A percentile compares a stretch with the other conserved stretches of the same genome.
Conservation (phyloP, 2,888 invertebrate species). For the Meandrusa payeni region DNA sequence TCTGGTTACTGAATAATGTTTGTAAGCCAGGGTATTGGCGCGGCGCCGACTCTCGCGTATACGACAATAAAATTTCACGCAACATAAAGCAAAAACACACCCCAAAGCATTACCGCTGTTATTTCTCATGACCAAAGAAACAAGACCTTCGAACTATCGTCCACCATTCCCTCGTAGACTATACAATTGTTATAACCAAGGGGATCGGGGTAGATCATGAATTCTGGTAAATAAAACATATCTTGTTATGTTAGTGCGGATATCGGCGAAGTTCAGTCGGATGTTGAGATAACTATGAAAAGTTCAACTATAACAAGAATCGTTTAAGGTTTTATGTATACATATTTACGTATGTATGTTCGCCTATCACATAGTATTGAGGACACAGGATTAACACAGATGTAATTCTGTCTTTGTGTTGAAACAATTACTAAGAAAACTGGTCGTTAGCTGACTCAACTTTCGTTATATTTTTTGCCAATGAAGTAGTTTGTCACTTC, state of each 20-base stretch:
- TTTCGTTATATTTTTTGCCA: too few relatives aligned
- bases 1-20: slow-evolving; percentile 31
- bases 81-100: slow-evolving; percentile 80
- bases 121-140: slow-evolving; percentile 51
- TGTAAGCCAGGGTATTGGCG: slow-evolving; percentile 29
- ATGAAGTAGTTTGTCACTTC: too few relatives aligned
- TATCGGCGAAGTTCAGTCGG: slow-evolving; percentile 64
- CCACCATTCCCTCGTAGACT: slow-evolving; percentile 25
- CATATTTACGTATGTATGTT: slow-evolving; percentile 2
- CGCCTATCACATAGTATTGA: not conserved
- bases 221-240: slow-evolving; percentile 55
- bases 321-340: slow-evolving; percentile 32
- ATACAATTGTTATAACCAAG: slow-evolving; percentile 23
- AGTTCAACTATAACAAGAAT: slow-evolving; percentile 59
- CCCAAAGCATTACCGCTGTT: slow-evolving; percentile 68
- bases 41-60: slow-evolving; percentile 46
- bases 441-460: too few relatives aligned
- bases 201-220: slow-evolving; percentile 35
- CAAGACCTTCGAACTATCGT: slow-evolving; percentile 39
- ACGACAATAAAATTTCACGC: slow-evolving; percentile 78
- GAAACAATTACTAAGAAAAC: too few relatives aligned
- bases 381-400: too few relatives aligned
- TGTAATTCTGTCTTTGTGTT: too few relatives aligned
- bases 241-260: slow-evolving; percentile 69
- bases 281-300: slow-evolving; percentile 64